A percentile compares a stretch with the other conserved stretches of the same genome.
Conservation (phyloP, 2,113 vertebrate species). For the Ammospiza nelsoni region DNA sequence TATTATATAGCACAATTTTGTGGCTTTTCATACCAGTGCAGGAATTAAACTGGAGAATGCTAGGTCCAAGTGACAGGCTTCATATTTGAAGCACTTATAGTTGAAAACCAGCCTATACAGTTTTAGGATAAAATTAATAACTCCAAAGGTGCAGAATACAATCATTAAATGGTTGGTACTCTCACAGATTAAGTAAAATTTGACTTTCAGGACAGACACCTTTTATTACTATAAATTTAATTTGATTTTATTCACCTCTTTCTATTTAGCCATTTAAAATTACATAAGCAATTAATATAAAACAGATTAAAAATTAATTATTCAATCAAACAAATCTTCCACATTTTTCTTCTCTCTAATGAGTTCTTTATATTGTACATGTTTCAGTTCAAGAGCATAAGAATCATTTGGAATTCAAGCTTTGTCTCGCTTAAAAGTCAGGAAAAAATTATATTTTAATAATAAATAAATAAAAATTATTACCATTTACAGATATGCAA, state of each 20-base stretch:
- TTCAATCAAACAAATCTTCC: conserved; percentile 57
- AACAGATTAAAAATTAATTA: conserved; percentile 65
- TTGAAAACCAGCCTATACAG: conserved; percentile 43
- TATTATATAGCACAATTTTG: neutral
- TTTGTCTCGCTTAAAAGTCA: conserved; percentile 60
- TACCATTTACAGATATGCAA: conserved; percentile 9
- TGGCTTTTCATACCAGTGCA: conserved; percentile 10
- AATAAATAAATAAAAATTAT: conserved; percentile 29
- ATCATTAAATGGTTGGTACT: conserved; percentile 6
- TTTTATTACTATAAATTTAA: conserved; percentile 63
- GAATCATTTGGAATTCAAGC: conserved; percentile 46
- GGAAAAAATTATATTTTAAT: neutral
- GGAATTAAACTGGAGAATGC: conserved; percentile 2
- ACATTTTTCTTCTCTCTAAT: neutral
- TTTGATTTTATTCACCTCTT: conserved; percentile 57
- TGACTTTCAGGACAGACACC: conserved; percentile 22
- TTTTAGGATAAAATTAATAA: conserved; percentile 59
- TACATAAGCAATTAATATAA: conserved; percentile 66
- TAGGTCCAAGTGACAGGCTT: neutral
- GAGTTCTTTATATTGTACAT: conserved; percentile 17
- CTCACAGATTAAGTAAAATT: conserved; percentile 69
- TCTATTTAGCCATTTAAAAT: conserved; percentile 63
- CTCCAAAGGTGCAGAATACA: neutral
- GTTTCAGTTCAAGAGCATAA: conserved; percentile 37
- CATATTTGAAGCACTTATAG: conserved; percentile 10